phyloP scores from a whole-genome alignment of 2,888 invertebrate species.

The Bombylius major region DNA sequence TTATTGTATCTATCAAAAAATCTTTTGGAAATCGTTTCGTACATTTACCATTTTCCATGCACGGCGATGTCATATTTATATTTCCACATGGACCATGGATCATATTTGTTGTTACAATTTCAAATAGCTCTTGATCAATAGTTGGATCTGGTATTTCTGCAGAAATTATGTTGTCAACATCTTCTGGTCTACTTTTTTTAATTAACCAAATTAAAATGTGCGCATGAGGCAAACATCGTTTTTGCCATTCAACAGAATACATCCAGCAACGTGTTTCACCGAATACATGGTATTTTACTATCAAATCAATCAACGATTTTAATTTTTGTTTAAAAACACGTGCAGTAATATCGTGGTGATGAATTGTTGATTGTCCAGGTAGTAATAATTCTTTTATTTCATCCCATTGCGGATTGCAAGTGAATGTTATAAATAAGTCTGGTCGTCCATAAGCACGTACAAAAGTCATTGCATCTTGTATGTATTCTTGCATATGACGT shows the following conservation, averaged over 20 bases:
- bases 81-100: conserved; percentile 26
- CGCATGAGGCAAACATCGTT: conserved; percentile 16
- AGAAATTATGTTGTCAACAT: conserved; percentile 13
- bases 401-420: background rate
- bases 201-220: conserved; percentile 16
- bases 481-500: no score
- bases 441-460: no score
- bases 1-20: conserved; percentile 2
- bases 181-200: conserved; percentile 13
- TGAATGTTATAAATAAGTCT: background rate
- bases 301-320: no score
- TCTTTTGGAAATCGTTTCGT: no score
- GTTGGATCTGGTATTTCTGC: background rate
- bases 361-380: no score
- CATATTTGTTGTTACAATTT: conserved; percentile 19
- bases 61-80: conserved; percentile 20
- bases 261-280: conserved; percentile 20
- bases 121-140: conserved; percentile 19
- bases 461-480: no score
- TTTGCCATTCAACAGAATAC: conserved; percentile 19
- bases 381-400: background rate
- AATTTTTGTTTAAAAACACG: no score
- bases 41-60: no score
- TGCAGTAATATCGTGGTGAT: no score
- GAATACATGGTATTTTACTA: conserved; percentile 11